These are phyloP conservation scores for Rhabdornis inornatus DNA, from an alignment of 2,113 vertebrate genomes.

Conservation along the genomic window DNA sequence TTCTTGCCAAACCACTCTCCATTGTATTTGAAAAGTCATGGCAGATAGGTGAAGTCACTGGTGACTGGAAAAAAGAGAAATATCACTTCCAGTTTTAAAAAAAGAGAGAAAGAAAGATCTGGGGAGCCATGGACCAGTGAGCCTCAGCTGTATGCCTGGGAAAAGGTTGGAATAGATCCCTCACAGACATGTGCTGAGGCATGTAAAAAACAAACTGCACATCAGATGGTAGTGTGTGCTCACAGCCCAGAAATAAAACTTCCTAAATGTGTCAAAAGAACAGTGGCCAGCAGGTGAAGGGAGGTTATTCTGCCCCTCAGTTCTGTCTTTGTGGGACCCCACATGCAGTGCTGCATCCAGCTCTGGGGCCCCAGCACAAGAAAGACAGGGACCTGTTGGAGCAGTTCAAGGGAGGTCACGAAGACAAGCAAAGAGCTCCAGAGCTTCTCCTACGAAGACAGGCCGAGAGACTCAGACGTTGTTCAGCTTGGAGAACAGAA, in stretches of 20 bases:
- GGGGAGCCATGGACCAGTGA: background rate
- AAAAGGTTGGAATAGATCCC: background rate
- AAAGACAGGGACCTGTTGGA: background rate
- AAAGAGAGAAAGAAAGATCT: background rate
- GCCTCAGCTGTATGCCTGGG: background rate
- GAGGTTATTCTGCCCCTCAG: background rate
- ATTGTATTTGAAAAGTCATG: background rate
- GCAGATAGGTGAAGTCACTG: background rate
- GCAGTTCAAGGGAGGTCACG: no score
- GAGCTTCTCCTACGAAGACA: rapidly evolving
- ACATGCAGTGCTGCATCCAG: no score
- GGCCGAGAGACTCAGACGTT: background rate
- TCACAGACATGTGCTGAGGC: background rate
- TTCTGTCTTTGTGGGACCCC: background rate
- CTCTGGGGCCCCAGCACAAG: no score
- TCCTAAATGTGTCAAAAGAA: background rate
- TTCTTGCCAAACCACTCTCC: no score
- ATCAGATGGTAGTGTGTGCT: background rate
- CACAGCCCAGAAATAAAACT: background rate
- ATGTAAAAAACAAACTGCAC: background rate
- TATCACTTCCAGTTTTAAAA: background rate
- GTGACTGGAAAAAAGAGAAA: background rate
- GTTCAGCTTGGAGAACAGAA: background rate
- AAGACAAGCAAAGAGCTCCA: background rate
- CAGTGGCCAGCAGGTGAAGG: no score